phyloP scores from a whole-genome alignment of 2,797 vertebrate species.

The Pachyuromys duprasi region DNA sequence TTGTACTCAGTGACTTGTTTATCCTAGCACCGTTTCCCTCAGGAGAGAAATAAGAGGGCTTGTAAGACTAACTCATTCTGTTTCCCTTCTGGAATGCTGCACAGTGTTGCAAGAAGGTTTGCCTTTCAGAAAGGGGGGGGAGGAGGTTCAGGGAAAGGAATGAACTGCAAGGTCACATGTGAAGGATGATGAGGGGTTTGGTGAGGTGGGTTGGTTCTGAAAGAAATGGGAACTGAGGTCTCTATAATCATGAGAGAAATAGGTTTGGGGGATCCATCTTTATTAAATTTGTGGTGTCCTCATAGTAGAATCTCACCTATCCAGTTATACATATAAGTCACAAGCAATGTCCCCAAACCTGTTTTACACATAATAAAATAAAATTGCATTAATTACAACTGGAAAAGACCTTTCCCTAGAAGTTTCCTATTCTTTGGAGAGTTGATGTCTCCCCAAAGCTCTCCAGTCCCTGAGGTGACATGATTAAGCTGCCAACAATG shows the following conservation, averaged over 20 bases:
- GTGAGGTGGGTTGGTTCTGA: background rate
- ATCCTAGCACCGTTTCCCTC: background rate
- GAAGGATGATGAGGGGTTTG: background rate
- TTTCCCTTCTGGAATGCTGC: background rate
- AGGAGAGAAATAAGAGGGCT: background rate
- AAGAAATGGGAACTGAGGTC: accelerated
- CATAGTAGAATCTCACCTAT: background rate
- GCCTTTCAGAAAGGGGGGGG: background rate
- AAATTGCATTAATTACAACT: background rate
- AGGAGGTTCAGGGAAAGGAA: background rate
- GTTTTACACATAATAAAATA: background rate
- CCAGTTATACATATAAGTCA: background rate
- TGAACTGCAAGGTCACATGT: accelerated
- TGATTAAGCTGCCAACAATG: background rate
- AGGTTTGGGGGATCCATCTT: background rate
- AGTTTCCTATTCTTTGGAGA: background rate
- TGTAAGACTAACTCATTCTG: background rate
- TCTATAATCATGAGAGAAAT: accelerated
- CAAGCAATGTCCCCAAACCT: background rate
- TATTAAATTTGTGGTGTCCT: background rate
- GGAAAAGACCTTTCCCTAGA: background rate
- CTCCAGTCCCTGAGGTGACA: background rate
- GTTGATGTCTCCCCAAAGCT: background rate
- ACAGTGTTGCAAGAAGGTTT: background rate
- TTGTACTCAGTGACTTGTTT: background rate